phyloP scores from a whole-genome alignment of 92 coral and sea anemone genomes.

The Zoanthus sociatus region DNA sequence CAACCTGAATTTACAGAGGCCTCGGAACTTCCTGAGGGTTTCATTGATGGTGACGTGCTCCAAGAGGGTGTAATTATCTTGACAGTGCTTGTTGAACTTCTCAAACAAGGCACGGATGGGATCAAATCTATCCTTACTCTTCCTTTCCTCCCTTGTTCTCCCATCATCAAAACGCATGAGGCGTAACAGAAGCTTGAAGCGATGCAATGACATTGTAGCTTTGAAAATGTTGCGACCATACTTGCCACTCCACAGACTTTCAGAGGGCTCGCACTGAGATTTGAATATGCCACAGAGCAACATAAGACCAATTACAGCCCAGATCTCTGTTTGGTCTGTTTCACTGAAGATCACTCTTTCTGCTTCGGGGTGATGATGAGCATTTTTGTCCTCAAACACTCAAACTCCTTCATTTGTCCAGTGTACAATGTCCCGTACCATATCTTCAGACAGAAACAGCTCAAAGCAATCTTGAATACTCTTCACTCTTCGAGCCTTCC shows the following conservation, averaged over 20 bases:
- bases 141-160: not conserved
- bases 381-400: not conserved
- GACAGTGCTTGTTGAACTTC: not conserved
- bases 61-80: no score
- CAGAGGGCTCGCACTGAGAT: not conserved
- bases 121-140: not conserved
- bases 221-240: not conserved
- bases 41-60: no score
- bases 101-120: not conserved
- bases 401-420: no score
- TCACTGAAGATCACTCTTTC: not conserved
- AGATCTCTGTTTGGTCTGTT: not conserved
- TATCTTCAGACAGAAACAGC: not conserved
- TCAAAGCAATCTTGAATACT: not conserved
- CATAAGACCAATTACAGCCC: not conserved
- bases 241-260: no score
- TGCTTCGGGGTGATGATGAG: not conserved
- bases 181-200: not conserved
- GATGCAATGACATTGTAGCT: not conserved
- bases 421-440: not conserved
- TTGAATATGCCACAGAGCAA: not conserved
- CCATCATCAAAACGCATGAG: not conserved
- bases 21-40: no score
- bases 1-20: not conserved
- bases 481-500: not conserved